Percentiles rank a stretch among this genome's conserved stretches.
Conservation (phyloP, 2,113 vertebrate species). For the Syrrhaptes paradoxus region DNA sequence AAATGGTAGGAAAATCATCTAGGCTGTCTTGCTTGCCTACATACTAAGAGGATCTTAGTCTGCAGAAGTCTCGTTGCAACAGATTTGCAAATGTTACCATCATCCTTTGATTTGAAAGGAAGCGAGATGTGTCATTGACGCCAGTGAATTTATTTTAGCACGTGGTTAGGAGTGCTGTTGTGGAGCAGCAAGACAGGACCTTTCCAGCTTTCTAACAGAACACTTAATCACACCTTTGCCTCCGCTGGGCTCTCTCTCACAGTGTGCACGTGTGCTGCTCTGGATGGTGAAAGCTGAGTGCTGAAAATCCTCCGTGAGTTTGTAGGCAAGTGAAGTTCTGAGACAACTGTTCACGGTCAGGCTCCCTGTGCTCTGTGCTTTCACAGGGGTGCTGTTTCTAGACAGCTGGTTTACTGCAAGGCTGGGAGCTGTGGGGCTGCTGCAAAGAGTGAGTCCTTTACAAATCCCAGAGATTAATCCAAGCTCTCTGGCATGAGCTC, state of each 20-base stretch:
- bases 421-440: neutral
- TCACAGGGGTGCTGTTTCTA: neutral
- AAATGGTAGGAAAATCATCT: neutral
- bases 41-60: neutral
- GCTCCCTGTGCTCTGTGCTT: neutral
- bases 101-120: neutral
- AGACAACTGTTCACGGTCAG: rapidly evolving
- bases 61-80: neutral
- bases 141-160: neutral
- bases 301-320: neutral
- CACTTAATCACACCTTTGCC: neutral
- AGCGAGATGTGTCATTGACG: neutral
- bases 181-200: neutral
- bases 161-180: rapidly evolving
- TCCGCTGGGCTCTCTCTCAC: neutral
- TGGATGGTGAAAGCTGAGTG: neutral
- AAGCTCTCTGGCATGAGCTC: neutral
- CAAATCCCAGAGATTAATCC: neutral
- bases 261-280: rapidly evolving
- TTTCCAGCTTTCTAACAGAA: neutral
- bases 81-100: neutral
- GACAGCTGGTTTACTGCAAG: neutral
- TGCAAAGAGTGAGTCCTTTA: neutral
- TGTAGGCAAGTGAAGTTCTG: neutral
- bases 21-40: neutral